Evolutionary conservation across 2,797 vertebrate genomes (phyloP).

Genomic region (Lacerta bilineata): DNA sequence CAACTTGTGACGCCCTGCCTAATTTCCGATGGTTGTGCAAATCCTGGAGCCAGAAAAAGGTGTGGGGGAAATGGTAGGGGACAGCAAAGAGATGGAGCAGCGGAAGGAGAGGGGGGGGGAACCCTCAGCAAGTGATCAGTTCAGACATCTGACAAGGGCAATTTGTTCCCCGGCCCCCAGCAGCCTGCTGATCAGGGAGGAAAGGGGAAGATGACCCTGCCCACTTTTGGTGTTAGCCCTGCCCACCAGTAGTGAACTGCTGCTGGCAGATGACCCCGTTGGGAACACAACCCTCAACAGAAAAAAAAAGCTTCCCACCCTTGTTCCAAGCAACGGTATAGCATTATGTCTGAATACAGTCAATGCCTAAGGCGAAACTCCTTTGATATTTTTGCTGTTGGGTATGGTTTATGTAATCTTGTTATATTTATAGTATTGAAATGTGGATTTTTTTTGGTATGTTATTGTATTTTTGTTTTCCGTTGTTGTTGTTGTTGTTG

Average conservation of each 20-base stretch:
- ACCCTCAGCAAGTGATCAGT: not conserved
- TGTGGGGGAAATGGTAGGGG: not conserved
- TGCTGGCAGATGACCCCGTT: not conserved
- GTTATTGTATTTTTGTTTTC: no score
- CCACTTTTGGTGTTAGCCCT: not conserved
- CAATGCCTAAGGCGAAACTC: no score
- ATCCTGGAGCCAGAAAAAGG: not conserved
- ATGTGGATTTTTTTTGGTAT: no score
- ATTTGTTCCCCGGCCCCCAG: no score
- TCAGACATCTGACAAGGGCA: not conserved
- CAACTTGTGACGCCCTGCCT: not conserved
- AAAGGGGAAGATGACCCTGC: not conserved
- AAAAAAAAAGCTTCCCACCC: not conserved
- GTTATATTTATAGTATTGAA: no score
- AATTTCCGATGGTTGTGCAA: not conserved
- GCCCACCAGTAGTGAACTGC: no score
- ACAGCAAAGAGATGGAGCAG: no score
- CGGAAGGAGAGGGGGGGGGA: not conserved
- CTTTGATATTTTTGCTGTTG: no score
- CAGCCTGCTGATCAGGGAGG: not conserved
- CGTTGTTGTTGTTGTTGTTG: no score
- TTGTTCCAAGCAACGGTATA: not conserved
- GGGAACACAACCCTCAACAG: not conserved
- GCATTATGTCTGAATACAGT: not conserved
- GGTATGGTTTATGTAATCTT: no score